phyloP scores from a whole-genome alignment of 2,888 invertebrate genomes.

The Volucella bombylans region DNA sequence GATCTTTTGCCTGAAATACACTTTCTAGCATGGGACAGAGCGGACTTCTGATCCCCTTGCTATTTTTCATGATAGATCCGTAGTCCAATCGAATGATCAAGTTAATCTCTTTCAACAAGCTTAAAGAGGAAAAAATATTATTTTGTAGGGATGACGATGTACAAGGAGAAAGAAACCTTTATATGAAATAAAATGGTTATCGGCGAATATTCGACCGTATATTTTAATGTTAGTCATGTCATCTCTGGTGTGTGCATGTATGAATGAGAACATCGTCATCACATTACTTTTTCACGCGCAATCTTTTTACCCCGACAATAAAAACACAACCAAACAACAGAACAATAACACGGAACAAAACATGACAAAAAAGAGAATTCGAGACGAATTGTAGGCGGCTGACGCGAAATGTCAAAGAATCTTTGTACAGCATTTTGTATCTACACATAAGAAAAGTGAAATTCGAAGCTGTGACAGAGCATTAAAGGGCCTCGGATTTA shows the following conservation, averaged over 20 bases:
- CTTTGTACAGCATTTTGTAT: conserved; percentile 22
- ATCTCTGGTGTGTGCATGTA: conserved; percentile 15
- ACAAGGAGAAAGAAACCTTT: too few relatives aligned
- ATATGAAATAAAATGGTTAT: not conserved
- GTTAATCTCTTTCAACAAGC: too few relatives aligned
- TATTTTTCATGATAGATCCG: too few relatives aligned
- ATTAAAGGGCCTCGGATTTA: conserved; percentile 73
- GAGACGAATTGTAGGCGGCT: conserved; percentile 71
- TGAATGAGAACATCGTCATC: conserved; percentile 33
- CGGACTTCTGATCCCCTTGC: too few relatives aligned
- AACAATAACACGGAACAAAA: conserved; percentile 18
- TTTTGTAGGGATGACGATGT: too few relatives aligned
- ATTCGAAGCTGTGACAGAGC: conserved; percentile 72
- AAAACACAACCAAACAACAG: conserved; percentile 50
- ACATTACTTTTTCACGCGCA: conserved; percentile 43
- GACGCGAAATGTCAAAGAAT: conserved; percentile 6
- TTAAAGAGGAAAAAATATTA: too few relatives aligned
- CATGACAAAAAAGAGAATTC: conserved; percentile 45
- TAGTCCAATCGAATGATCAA: too few relatives aligned
- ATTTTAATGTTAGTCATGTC: conserved; percentile 33
- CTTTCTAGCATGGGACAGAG: too few relatives aligned
- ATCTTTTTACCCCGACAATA: conserved; percentile 29
- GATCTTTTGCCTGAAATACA: too few relatives aligned
- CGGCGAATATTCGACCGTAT: conserved; percentile 2
- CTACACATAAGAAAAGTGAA: conserved; percentile 59